Evolutionary conservation across 2,888 invertebrate species (phyloP), one percentile per base, ranked within the genome.

Genomic region (Tromatobia lineatoria): DNA sequence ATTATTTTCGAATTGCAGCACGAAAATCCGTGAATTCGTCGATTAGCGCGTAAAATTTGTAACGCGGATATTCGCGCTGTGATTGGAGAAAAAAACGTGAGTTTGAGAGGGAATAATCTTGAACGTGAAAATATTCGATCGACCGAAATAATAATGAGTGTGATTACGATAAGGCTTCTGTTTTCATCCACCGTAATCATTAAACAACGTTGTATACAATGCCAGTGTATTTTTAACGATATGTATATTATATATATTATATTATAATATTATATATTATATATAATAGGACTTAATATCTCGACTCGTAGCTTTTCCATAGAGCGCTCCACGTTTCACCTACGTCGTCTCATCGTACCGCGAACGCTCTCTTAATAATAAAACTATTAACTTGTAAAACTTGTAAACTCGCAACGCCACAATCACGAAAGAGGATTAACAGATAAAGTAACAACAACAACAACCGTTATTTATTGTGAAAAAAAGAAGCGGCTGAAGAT

Each of bases 141-240:
- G n/a, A 77, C 74, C 42, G 77, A 77, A 75, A 70, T 69, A 64
- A 80, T 78, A 64, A 50, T 81, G 74, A 80, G 74, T 83, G 78
- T 85, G 71, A 74, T 84, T 75, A 75, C 47, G 23, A 74, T 84
- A 84, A 84, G 84, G 78, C 78, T 84, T 75, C 83, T 80, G 75
- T 80, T 83, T 61, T 81, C 85, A 82, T 84, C 38, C 81, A 84
- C 52, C 57, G 57, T 81, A 81, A 75, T 84, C 70, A 71, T 78
- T 66, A 57, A 64, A 70, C 80, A 83, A 81, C 78, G 77, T 67
- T 82, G 83, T 87, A 86, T 87, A 88, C 82, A 86, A 81, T 86
- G 87, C 85, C 87, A 87, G 80, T 86, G 87, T 86, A 87, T 88
- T 88, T 85, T 83, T 85, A 88, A 85, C 71, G 61, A 86, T 84